Evolutionary conservation across 2,888 invertebrate species (phyloP), one percentile per base, ranked within the genome.

Genomic region (Pasiphila rectangulata): DNA sequence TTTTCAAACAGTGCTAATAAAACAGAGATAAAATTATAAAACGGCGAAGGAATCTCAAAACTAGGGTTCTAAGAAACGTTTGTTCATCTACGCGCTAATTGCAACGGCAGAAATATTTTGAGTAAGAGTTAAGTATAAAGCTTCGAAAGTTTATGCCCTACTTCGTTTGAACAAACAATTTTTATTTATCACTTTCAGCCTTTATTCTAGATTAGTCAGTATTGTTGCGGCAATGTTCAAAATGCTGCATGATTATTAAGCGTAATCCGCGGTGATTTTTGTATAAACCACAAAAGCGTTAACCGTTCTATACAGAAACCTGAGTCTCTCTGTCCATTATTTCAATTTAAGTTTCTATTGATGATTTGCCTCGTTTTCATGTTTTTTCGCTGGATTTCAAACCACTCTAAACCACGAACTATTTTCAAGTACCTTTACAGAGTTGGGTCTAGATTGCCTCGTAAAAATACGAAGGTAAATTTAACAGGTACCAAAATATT

Each of bases 1-100:
- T 79, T 77, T 54, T 52, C 59, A 78, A 83, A 77, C 72, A 78
- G 79, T 75, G 74, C 71, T 76, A 79, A 81, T 79, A 80, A 76
- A 75, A 76, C 68, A 68, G 67, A 67, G 74, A 70, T 70, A 71
- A 75, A 79, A 78, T 81, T 73, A 69, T 75, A 74, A 76, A 72
- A 66, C 69, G 64, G 58, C 61, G 74, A 70, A 75, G 72, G 72
- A 69, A 70, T 71, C 77, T 68, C 71, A 75, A 72, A 73, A 72
- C 68, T 71, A 56, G 54, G 63, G 10, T 23, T 36, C 20, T 15
- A 13, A 12, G 40, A 51, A 27, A 41, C 32, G 17, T 30, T 30
- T 30, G 15, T 17, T 19, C 10, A 16, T 16, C 5, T 10, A 32
- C 7, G 17, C 12, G 2, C 2, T 20, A 20, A 34, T 34, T 20